phyloP scores from a whole-genome alignment of 2,797 vertebrate species.

The Lagorchestes hirsutus region DNA sequence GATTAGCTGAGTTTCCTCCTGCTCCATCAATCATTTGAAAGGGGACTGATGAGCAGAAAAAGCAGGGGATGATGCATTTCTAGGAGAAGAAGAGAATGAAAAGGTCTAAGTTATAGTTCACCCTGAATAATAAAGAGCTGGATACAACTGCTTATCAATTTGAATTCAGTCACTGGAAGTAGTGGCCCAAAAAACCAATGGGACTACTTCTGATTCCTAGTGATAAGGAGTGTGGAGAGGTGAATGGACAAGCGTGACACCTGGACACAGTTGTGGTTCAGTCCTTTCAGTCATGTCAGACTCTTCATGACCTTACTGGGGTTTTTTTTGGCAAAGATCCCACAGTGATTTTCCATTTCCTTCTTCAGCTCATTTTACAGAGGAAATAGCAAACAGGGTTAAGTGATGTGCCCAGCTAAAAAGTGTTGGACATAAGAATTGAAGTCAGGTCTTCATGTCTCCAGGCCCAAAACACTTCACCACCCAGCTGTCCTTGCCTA shows the following conservation, averaged over 20 bases:
- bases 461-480: not conserved
- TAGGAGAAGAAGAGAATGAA: not conserved
- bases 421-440: not conserved
- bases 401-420: too few species aligned
- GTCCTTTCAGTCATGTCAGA: not conserved
- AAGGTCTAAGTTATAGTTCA: not conserved
- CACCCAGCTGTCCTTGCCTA: not conserved
- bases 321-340: not conserved
- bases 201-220: not conserved
- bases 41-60: not conserved
- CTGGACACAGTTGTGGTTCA: not conserved
- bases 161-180: not conserved
- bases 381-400: not conserved
- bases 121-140: not conserved
- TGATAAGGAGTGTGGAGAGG: not conserved
- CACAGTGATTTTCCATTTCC: not conserved
- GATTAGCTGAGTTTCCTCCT: not conserved
- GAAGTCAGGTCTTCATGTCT: not conserved
- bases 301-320: not conserved
- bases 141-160: not conserved
- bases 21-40: not conserved
- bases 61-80: not conserved
- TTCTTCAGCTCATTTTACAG: not conserved
- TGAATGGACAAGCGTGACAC: not conserved
- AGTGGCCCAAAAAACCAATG: not conserved